Base-by-base conservation (phyloP, 2,888 invertebrate species). In the Pseudolycoriella hygida region DNA sequence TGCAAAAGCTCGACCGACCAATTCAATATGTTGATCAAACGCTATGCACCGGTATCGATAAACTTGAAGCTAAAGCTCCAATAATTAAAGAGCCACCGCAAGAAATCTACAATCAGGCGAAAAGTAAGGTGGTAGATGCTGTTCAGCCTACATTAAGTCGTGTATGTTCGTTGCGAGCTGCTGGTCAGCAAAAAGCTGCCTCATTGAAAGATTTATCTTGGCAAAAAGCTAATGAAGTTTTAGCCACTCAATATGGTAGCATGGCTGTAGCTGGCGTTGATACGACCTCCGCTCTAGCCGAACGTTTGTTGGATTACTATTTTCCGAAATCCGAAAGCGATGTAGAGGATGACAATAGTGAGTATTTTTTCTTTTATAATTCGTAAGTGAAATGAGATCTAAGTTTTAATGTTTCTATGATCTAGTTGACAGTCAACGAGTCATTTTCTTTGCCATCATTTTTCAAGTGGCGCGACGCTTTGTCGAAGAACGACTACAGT, bases 301-400 rank as follows among this genome's bases (percentile, higher is more conserved):
- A 85, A 66, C 73, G 74, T 48, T 67, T 81, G 50, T 63, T 86
- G 10, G 82, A 86, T 61, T 77, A 76, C 56, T 83, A 82, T 60
- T 71, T 85, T 51, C 85, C 78, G 17, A 66, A 71, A 60, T 55
- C 69, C 56, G 60, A 67, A 3, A 69, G 71, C 19, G 75, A 77
- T 52, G 69, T 69, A 39, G 32, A 47, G 32, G 25, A 41, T 38
- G 46, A 50, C 18, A 47, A 50, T 34, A 46, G 52, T 53, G 50
- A 51, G 49, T 50, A 12, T 30, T 20, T 34, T 43, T 37, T 37
- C 19, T 43, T 5, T 43, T 12, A 25, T 25, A 25, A 25, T 8
- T 4, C 8, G 25, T 25, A 25, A 25, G 25, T 25, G 25, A 25
- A 4, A 25, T 25, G 25, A 4, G 25, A 25, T 25, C 25, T n/a